These are phyloP conservation scores for Pheosia tremula DNA, from an alignment of 2,888 invertebrate species.

Conservation along the genomic window DNA sequence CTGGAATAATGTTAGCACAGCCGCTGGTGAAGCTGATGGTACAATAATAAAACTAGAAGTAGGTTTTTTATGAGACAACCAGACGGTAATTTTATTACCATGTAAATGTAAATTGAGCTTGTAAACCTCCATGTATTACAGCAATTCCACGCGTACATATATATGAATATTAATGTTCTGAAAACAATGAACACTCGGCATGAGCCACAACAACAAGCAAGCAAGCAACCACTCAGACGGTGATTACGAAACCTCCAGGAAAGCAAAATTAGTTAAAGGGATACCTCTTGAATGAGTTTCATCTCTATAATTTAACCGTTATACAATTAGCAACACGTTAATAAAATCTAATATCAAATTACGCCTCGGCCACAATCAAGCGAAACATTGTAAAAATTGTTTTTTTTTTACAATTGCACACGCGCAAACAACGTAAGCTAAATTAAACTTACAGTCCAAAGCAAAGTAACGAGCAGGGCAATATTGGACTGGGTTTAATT, in stretches of 20 bases:
- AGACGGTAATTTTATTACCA: neutral
- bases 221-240: too few relatives aligned
- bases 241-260: neutral
- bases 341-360: neutral
- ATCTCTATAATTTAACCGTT: neutral
- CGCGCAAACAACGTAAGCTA: neutral
- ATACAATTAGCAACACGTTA: neutral
- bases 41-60: neutral
- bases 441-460: neutral
- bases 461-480: neutral
- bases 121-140: neutral
- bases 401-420: neutral
- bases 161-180: too few relatives aligned
- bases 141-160: neutral
- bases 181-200: too few relatives aligned
- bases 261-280: neutral
- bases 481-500: neutral
- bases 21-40: neutral
- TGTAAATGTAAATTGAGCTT: neutral
- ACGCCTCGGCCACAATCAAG: neutral
- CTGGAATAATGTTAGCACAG: too few relatives aligned
- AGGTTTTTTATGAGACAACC: conserved; percentile 1
- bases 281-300: neutral
- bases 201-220: too few relatives aligned
- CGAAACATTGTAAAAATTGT: neutral